Conservation (phyloP, 2,888 invertebrate genomes). For the Drepanosiphum platanoidis region DNA sequence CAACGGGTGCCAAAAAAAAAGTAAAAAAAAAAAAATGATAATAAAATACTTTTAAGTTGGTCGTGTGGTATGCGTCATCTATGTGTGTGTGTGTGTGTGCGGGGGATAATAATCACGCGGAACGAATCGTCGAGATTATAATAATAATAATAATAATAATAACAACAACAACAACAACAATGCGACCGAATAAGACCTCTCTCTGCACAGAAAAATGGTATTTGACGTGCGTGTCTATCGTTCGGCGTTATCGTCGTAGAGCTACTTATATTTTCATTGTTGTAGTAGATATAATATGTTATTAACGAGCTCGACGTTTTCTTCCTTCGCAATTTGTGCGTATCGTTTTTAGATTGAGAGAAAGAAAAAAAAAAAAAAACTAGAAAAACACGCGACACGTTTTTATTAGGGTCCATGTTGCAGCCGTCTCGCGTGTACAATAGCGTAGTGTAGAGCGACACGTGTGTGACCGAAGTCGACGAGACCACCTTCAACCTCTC, state of each 20-base stretch:
- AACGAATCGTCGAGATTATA: slow-evolving; percentile 43
- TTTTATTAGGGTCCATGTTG: background rate
- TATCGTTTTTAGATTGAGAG: background rate
- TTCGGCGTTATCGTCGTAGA: background rate
- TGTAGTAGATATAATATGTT: background rate
- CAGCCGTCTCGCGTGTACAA: background rate
- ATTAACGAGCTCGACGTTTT: background rate
- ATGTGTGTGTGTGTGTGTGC: slow-evolving; percentile 13
- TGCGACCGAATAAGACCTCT: background rate
- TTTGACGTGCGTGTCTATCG: slow-evolving; percentile 4
- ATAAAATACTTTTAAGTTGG: background rate
- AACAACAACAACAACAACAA: slow-evolving; percentile 21
- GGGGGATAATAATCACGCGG: slow-evolving; percentile 43
- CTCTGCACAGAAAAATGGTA: slow-evolving; percentile 4
- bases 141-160: slow-evolving; percentile 20
- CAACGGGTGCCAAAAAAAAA: slow-evolving; percentile 45
- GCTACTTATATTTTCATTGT: background rate
- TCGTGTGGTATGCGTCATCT: slow-evolving; percentile 28
- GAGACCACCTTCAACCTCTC: background rate
- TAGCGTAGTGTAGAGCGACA: background rate
- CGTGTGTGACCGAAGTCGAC: background rate
- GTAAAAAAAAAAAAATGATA: slow-evolving; percentile 2
- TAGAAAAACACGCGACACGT: background rate
- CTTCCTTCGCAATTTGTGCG: background rate
- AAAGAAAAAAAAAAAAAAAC: background rate